Evolutionary conservation across 2,888 invertebrate genomes (phyloP).

Genomic region (Rugalucina vietnamica): DNA sequence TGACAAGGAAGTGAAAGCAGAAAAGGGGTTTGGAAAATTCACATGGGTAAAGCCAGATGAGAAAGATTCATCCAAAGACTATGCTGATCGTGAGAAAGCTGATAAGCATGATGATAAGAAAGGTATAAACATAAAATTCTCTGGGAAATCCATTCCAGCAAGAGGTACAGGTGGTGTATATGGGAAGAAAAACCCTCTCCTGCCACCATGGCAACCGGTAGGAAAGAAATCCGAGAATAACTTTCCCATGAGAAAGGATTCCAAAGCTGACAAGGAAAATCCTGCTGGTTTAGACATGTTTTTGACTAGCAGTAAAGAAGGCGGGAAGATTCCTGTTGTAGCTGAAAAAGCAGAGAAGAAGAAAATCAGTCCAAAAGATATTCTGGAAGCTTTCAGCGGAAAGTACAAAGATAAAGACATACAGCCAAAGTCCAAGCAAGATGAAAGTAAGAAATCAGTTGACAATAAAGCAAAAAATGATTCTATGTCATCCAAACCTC

Average conservation of each 20-base stretch:
- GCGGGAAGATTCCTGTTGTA: slow-evolving; percentile 63
- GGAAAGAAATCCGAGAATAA: slow-evolving; percentile 50
- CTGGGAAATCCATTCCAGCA: slow-evolving; percentile 33
- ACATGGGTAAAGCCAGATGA: slow-evolving; percentile 38
- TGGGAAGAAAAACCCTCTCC: slow-evolving; percentile 56
- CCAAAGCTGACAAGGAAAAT: slow-evolving; percentile 48
- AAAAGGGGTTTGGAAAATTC: slow-evolving; percentile 44
- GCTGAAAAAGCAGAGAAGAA: slow-evolving; percentile 49
- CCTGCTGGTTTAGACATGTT: slow-evolving; percentile 65
- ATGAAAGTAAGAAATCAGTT: slow-evolving; percentile 10
- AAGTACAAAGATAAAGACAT: slow-evolving; percentile 53
- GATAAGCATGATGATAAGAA: slow-evolving; percentile 49
- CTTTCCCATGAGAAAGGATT: slow-evolving; percentile 17
- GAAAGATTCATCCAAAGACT: slow-evolving; percentile 32
- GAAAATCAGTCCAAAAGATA: slow-evolving; percentile 61
- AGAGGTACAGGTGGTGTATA: slow-evolving; percentile 24
- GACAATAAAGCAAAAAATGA: neutral
- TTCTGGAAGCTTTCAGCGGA: slow-evolving; percentile 62
- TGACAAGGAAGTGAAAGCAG: slow-evolving; percentile 17
- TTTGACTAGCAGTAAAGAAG: slow-evolving; percentile 60
- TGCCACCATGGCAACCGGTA: slow-evolving; percentile 70
- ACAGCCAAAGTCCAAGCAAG: slow-evolving; percentile 7
- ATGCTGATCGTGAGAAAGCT: slow-evolving; percentile 21
- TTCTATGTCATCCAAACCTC: neutral
- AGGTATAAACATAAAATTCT: slow-evolving; percentile 44